phyloP scores from a whole-genome alignment of 2,888 invertebrate genomes.

The Aromia moschata region DNA sequence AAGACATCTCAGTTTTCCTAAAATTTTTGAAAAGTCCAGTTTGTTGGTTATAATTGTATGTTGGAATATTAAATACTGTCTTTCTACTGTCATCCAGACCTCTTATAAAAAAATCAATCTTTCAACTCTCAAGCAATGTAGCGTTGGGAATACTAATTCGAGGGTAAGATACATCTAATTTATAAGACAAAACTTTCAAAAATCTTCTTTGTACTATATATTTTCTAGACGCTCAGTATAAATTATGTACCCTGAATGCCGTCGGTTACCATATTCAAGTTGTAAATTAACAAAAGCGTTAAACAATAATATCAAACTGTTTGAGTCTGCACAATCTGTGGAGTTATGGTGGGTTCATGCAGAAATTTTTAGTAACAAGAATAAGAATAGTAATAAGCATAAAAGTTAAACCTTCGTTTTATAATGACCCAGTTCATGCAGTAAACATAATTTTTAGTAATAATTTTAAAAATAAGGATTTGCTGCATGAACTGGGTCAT shows the following conservation, averaged over 20 bases:
- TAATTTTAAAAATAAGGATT: too few species aligned
- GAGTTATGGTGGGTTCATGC: too few species aligned
- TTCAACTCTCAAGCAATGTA: neutral
- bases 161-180: neutral
- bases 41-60: neutral
- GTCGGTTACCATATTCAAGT: neutral
- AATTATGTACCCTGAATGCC: neutral
- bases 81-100: neutral
- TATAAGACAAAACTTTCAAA: neutral
- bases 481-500: too few species aligned
- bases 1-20: conserved; percentile 4
- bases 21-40: conserved; percentile 22
- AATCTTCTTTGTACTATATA: neutral
- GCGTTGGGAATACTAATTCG: neutral
- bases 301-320: neutral
- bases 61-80: neutral
- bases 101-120: neutral
- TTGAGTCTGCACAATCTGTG: neutral
- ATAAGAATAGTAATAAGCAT: too few species aligned
- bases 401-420: too few species aligned
- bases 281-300: neutral
- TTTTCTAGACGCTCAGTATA: neutral
- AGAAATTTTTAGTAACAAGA: too few species aligned
- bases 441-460: too few species aligned
- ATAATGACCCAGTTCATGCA: too few species aligned